Base-by-base conservation (phyloP, 2,797 vertebrate species). In the Anguilla pacifica region DNA sequence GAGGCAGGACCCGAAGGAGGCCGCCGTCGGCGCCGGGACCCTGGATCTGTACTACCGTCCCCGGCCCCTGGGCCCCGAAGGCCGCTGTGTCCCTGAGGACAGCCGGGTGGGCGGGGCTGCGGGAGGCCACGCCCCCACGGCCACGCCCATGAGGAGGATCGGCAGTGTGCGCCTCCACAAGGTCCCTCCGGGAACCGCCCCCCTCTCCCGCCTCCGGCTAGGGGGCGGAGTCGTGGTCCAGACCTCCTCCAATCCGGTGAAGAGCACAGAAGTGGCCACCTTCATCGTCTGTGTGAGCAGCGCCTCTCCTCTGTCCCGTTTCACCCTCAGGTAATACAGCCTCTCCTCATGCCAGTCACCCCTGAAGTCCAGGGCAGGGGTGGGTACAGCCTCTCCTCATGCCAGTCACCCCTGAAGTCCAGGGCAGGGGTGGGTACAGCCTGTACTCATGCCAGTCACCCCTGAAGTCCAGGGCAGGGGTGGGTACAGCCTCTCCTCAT, bases 41-140 rank as follows among this genome's bases (percentile, higher is more conserved):
- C 93, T 97, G 92, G 97, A 99, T 89, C 96, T 99, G 2, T 98
- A 99, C 92, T 99, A 98, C 77, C 95, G 95, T 89, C 95, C 95
- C 89, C 93, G 94, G 39, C 90, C 91, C 74, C 95, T 94, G 82
- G 92, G 90, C 64, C 94, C 91, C 0, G 19, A 10, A n/a, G 96
- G 96, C 7, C 96, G 96, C 85, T 99, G 98, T 31, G 84, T 88
- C 46, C 96, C 94, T 6, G 97, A 97, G 90, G 96, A 96, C 0
- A 92, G 92, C 2, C 93, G 95, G 70, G 92, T 93, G 57, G 92
- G 94, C 72, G 86, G 94, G 59, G 22, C 59, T 1, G 19, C 25
- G 0, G 94, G 94, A 49, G 90, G 83, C 91, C 91, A 87, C 87
- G 93, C 25, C 90, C 90, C 91, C 0, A 96, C 77, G 0, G 97